phyloP scores from a whole-genome alignment of 2,888 invertebrate genomes.

The Nasonovia ribisnigri region DNA sequence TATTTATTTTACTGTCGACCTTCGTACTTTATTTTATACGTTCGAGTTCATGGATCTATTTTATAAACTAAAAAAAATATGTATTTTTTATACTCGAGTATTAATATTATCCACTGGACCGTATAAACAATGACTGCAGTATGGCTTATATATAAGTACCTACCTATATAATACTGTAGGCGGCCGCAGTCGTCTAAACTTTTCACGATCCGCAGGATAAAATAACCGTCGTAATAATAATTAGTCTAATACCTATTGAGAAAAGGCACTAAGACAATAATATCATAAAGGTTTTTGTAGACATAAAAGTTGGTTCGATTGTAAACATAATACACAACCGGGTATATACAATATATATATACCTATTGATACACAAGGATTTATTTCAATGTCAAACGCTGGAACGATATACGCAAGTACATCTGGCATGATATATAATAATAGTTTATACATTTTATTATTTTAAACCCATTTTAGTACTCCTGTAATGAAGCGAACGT shows the following conservation, averaged over 20 bases:
- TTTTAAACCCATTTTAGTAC: background rate
- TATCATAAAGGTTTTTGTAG: slow-evolving; percentile 4
- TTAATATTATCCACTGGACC: background rate
- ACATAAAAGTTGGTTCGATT: background rate
- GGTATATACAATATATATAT: background rate
- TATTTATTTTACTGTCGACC: background rate
- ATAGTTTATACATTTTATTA: background rate
- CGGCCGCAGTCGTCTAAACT: background rate
- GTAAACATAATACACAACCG: background rate
- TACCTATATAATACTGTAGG: background rate
- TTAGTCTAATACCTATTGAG: background rate
- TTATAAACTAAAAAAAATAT: background rate
- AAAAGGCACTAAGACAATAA: background rate
- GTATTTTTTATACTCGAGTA: background rate
- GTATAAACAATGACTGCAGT: slow-evolving; percentile 1
- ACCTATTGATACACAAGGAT: slow-evolving; percentile 7
- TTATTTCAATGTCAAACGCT: slow-evolving; percentile 50
- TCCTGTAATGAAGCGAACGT: background rate
- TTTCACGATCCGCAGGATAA: background rate
- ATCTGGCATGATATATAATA: background rate
- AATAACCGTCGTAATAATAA: background rate
- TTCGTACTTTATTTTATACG: background rate
- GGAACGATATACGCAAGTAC: background rate
- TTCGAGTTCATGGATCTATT: slow-evolving; percentile 24
- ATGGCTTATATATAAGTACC: background rate